Percentiles rank a stretch among this genome's conserved stretches.
These are phyloP conservation scores for Spea bombifrons DNA, from an alignment of 2,113 vertebrate species.

Conservation along the genomic window DNA sequence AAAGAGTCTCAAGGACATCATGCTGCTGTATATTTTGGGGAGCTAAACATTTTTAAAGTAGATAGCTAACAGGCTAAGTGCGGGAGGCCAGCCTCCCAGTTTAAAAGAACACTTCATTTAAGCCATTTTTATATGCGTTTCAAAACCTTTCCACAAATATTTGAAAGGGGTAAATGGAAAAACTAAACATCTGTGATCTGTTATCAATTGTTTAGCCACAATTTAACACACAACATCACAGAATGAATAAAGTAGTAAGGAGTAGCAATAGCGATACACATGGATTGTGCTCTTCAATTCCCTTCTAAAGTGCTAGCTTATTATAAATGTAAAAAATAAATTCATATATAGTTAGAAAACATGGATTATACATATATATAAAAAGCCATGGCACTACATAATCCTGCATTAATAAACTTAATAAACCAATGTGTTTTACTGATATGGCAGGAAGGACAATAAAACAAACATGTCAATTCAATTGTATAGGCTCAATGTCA, in stretches of 20 bases:
- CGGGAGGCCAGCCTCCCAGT: not conserved
- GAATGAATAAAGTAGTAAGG: too few species aligned
- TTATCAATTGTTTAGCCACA: too few species aligned
- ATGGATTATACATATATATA: not conserved
- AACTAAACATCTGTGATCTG: not conserved
- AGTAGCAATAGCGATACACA: not conserved
- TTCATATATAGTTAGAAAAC: not conserved
- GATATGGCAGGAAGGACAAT: not conserved
- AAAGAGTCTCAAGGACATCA: not conserved
- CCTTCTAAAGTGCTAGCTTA: slow-evolving; percentile 32
- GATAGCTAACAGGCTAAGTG: not conserved
- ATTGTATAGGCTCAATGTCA: not conserved
- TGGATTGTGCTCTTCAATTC: slow-evolving; percentile 1
- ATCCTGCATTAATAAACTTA: not conserved
- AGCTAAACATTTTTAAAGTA: not conserved
- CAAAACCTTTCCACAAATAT: not conserved
- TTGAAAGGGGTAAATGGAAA: not conserved
- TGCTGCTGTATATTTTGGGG: not conserved
- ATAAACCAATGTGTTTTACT: not conserved
- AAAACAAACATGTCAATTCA: not conserved
- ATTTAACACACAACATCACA: too few species aligned
- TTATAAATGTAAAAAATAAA: not conserved
- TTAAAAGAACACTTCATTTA: not conserved
- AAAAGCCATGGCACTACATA: slow-evolving; percentile 30
- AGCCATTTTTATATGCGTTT: not conserved